Evolutionary conservation across 2,797 vertebrate genomes (phyloP), one percentile per base, ranked within the genome.

Genomic region (Neomorphus geoffroyi): DNA sequence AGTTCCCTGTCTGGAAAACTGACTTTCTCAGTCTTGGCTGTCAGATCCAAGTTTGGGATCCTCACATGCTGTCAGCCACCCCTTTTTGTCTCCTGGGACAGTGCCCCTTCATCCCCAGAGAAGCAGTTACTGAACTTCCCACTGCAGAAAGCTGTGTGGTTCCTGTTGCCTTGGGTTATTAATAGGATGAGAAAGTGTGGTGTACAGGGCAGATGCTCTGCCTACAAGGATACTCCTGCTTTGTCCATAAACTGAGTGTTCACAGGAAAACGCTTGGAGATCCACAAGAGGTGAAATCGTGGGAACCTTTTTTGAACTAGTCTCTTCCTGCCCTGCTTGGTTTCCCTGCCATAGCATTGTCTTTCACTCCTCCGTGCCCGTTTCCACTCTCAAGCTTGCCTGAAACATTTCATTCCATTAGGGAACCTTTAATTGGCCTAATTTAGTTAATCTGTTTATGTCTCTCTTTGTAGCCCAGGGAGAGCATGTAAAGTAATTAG

Each of bases 391-490:
- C 86, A 69, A 71, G 92, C 95, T 94, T 80, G 84, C 96, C 96
- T 96, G 94, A 88, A 96, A 96, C 93, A 80, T 96, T 96, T 96
- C 92, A 96, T 97, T 96, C 95, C 97, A 97, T 97, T 96, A 97
- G 95, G 94, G 97, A 96, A 95, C 93, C 96, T 96, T 95, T 97
- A 97, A 97, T 97, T 97, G 96, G 96, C 87, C 97, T 97, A 95
- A 97, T 97, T 96, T 96, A 97, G 92, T 93, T 97, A 96, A 97
- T 96, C 96, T 95, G 96, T 97, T 97, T 97, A 95, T 95, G 96
- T 93, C 92, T 97, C 70, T 95, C 96, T 95, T 94, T 94, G 97
- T 96, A 93, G 92, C 95, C 96, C 95, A 73, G 90, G 89, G 97
- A 97, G 96, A 96, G 94, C 89, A 80, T 93, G 95, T 96, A 95